These are phyloP conservation scores for Syncerus caffer DNA, from an alignment of 2,797 vertebrate genomes.

Conservation along the genomic window DNA sequence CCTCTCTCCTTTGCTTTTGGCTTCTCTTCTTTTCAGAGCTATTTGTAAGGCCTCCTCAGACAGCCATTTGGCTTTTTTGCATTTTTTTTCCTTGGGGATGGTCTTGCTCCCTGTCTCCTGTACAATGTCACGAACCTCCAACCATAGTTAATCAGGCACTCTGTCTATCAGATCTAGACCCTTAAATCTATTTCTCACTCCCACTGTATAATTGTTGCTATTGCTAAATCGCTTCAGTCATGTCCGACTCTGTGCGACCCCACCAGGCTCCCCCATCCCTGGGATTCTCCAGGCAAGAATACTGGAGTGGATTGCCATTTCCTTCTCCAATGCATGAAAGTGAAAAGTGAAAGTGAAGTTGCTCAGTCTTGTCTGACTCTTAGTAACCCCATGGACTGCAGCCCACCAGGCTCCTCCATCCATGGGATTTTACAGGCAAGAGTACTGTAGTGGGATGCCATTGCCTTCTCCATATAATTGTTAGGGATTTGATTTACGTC, in stretches of 20 bases:
- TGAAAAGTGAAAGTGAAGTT: too few relatives aligned
- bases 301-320: too few relatives aligned
- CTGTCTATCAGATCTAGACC: not conserved
- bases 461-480: not conserved
- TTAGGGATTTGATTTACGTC: not conserved
- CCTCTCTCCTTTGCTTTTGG: not conserved
- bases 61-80: not conserved
- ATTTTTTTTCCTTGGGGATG: not conserved
- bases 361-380: too few relatives aligned
- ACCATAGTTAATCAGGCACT: not conserved
- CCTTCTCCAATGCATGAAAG: too few relatives aligned
- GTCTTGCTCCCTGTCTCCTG: not conserved
- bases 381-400: too few relatives aligned
- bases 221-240: too few relatives aligned
- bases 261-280: too few relatives aligned
- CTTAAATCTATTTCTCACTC: not conserved
- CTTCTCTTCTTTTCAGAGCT: not conserved
- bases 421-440: too few relatives aligned
- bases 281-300: too few relatives aligned
- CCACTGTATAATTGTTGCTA: not conserved
- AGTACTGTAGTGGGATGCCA: too few relatives aligned
- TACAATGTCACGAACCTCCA: not conserved
- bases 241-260: too few relatives aligned
- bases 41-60: not conserved
- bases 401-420: too few relatives aligned